A percentile compares a stretch with the other conserved stretches of the same genome.
These are phyloP conservation scores for Eptatretus atami DNA, from an alignment of 2,797 vertebrate species.

Conservation along the genomic window DNA sequence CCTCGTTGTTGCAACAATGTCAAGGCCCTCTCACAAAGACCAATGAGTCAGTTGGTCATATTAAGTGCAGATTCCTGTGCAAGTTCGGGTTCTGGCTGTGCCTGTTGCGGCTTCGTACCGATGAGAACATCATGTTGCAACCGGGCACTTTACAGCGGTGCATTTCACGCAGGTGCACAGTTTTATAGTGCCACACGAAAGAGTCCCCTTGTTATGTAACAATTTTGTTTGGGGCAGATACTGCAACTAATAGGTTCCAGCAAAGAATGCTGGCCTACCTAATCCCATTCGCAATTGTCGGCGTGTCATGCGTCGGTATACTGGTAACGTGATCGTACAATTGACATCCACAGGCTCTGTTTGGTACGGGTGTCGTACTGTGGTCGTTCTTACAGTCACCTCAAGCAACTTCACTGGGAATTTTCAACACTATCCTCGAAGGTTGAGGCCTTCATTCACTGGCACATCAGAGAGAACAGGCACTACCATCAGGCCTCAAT, in stretches of 20 bases:
- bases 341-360: neutral
- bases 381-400: constrained; percentile 18
- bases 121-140: constrained; percentile 93
- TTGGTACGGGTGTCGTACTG: constrained; percentile 13
- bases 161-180: constrained; percentile 87
- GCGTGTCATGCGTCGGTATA: no score
- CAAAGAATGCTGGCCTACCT: neutral
- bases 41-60: neutral
- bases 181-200: constrained; percentile 92
- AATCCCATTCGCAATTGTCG: no score
- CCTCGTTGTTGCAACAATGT: no score
- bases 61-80: constrained; percentile 74
- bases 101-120: constrained; percentile 73
- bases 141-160: constrained; percentile 90
- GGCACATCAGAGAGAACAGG: constrained; percentile 88
- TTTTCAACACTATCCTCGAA: constrained; percentile 81
- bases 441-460: constrained; percentile 78
- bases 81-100: constrained; percentile 96
- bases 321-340: no score
- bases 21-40: no score
- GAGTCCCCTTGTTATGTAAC: constrained; percentile 97
- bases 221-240: constrained; percentile 98
- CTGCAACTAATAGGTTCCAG: constrained; percentile 60
- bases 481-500: constrained; percentile 66
- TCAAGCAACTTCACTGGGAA: constrained; percentile 25